Percentiles rank a stretch among this genome's conserved stretches.
These are phyloP conservation scores for Brachyptera putata DNA, from an alignment of 2,888 invertebrate species.

Conservation along the genomic window DNA sequence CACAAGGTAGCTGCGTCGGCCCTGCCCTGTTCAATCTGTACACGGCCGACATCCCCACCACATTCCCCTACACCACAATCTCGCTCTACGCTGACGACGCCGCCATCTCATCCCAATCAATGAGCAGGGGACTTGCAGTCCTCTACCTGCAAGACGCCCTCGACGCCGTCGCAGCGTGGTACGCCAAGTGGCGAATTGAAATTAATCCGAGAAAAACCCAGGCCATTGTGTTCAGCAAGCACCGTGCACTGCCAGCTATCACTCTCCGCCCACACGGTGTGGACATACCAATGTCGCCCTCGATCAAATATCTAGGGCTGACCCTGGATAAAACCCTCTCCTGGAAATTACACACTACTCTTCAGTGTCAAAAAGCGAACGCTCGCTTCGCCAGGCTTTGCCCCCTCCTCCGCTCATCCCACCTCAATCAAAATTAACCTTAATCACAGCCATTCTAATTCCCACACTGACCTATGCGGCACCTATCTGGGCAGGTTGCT, in stretches of 20 bases:
- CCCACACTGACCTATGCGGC: background rate
- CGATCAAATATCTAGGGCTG: conserved; percentile 13
- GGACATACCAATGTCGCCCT: background rate
- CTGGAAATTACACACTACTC: background rate
- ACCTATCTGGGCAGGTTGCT: background rate
- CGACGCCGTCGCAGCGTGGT: background rate
- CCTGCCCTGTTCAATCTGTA: background rate
- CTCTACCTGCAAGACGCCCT: background rate
- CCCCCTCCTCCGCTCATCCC: too few species aligned
- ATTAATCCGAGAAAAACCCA: conserved; percentile 28
- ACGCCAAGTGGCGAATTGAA: conserved; percentile 17
- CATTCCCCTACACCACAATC: background rate
- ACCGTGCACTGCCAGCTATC: background rate
- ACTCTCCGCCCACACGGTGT: background rate
- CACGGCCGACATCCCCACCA: background rate
- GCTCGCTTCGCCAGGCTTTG: too few species aligned
- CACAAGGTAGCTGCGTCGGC: background rate
- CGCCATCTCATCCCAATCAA: background rate
- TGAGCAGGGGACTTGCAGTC: background rate
- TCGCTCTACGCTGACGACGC: conserved; percentile 3
- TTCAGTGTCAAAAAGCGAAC: too few species aligned
- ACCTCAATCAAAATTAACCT: background rate
- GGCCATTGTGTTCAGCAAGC: conserved; percentile 25
- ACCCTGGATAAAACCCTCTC: background rate
- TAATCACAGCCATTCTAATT: background rate